Conservation (phyloP, 1,140 invertebrate genomes). For the Drosophila baimaii region DNA sequence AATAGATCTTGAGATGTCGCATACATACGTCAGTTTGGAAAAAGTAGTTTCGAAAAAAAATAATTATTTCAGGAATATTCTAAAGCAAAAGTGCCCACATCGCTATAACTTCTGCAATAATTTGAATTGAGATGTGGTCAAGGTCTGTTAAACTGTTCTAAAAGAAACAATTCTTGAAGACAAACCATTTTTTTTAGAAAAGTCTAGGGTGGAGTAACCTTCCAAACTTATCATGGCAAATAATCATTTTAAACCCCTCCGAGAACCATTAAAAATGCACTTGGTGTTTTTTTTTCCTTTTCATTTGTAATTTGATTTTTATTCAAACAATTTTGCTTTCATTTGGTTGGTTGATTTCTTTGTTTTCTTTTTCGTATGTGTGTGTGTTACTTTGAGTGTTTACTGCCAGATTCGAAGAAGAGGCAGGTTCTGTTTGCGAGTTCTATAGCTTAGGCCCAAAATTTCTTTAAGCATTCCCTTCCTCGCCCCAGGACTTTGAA, state of each 20-base stretch:
- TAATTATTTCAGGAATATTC: too few species aligned
- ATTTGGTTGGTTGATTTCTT: slow-evolving; percentile 59
- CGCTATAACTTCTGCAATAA: too few species aligned
- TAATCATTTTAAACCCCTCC: too few species aligned
- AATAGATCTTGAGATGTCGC: too few species aligned
- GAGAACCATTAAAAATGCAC: slow-evolving; percentile 18
- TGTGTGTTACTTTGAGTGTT: slow-evolving; percentile 40
- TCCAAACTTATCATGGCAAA: neutral
- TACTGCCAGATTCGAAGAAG: slow-evolving; percentile 26
- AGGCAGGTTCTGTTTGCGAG: slow-evolving; percentile 22
- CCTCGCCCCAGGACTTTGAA: neutral
- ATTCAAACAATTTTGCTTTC: slow-evolving; percentile 70
- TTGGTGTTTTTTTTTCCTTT: neutral
- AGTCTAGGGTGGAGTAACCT: too few species aligned
- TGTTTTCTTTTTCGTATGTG: slow-evolving; percentile 15
- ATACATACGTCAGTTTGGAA: too few species aligned
- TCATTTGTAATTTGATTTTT: slow-evolving; percentile 54
- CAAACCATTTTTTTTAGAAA: too few species aligned
- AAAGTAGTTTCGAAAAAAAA: too few species aligned
- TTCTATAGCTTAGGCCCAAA: neutral
- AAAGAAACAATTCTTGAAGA: too few species aligned
- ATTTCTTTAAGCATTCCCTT: slow-evolving; percentile 8
- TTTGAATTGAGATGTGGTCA: too few species aligned
- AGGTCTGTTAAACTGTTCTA: too few species aligned
- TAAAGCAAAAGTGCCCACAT: too few species aligned